Conservation (phyloP, 2,888 invertebrate species). For the Bombylius discolor region DNA sequence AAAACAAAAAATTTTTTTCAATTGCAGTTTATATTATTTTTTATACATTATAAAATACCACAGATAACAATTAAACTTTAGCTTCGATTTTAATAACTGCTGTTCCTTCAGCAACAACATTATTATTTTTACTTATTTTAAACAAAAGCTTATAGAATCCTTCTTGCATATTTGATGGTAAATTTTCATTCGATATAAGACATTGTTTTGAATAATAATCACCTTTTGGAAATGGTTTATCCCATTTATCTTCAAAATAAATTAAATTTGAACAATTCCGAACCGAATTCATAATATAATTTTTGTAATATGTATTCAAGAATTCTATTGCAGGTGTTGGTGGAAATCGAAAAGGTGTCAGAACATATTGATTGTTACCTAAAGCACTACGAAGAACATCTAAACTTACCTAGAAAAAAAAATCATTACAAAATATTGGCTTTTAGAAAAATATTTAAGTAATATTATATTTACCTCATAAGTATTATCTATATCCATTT, state of each 20-base stretch:
- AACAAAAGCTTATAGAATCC: neutral
- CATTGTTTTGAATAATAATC: neutral
- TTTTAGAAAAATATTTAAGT: too few species aligned
- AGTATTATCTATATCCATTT: neutral
- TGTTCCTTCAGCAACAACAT: too few species aligned
- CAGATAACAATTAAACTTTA: too few species aligned
- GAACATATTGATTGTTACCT: neutral
- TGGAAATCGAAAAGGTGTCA: neutral
- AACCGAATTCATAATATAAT: neutral
- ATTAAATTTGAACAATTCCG: neutral
- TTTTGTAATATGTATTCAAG: neutral
- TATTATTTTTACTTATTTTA: too few species aligned
- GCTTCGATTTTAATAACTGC: too few species aligned
- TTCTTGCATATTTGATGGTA: neutral
- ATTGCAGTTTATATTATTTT: too few species aligned
- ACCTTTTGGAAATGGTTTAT: neutral
- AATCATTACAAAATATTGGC: too few species aligned
- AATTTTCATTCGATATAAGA: neutral
- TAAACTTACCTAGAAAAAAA: too few species aligned
- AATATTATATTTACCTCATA: too few species aligned
- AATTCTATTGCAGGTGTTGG: neutral
- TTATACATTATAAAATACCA: too few species aligned
- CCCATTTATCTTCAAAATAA: neutral
- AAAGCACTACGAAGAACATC: neutral
- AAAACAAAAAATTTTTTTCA: too few species aligned